phyloP scores from a whole-genome alignment of 2,888 invertebrate species.

The Allacma fusca region DNA sequence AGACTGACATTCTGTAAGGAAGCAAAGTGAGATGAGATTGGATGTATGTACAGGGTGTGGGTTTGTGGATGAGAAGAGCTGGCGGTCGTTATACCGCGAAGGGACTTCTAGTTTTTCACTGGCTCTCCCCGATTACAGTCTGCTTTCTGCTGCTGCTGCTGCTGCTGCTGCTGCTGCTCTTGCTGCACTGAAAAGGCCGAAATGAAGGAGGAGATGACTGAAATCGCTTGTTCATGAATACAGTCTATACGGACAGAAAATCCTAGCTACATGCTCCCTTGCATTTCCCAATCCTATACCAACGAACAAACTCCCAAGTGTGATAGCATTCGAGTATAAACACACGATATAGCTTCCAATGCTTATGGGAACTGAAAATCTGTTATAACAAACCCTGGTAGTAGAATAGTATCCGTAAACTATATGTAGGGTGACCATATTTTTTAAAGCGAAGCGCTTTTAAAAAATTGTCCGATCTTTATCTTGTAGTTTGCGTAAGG shows the following conservation, averaged over 20 bases:
- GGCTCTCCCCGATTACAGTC: background rate
- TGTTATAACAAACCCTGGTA: background rate
- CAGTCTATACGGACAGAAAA: background rate
- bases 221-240: constrained; percentile 25
- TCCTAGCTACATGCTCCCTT: background rate
- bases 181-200: background rate
- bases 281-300: background rate
- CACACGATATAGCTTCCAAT: background rate
- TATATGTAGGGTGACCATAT: background rate
- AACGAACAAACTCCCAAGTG: background rate
- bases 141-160: background rate
- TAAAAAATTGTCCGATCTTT: too few relatives aligned
- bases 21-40: background rate
- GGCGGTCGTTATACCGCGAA: background rate
- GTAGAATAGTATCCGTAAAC: background rate
- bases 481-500: too few relatives aligned
- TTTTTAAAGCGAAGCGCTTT: too few relatives aligned
- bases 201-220: constrained; percentile 27
- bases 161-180: background rate
- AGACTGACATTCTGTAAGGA: background rate
- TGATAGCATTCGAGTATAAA: background rate
- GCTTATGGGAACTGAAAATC: background rate
- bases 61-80: background rate
- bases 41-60: background rate
- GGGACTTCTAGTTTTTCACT: background rate